A percentile compares a stretch with the other conserved stretches of the same genome.
phyloP scores from a whole-genome alignment of 92 coral and sea anemone species.

The Porites rus region DNA sequence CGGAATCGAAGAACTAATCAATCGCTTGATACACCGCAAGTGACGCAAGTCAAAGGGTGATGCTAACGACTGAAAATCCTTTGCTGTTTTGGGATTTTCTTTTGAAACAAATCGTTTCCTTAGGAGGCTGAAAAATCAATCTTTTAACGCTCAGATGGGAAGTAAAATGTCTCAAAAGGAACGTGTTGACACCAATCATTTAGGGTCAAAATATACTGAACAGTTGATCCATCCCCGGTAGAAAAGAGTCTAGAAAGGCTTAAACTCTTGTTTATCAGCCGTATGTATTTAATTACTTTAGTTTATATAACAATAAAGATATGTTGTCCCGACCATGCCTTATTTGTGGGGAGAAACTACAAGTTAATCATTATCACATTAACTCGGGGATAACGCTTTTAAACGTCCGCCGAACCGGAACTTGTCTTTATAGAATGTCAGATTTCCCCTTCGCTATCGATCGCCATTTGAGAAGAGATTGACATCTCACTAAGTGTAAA shows the following conservation, averaged over 20 bases:
- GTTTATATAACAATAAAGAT: neutral
- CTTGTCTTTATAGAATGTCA: neutral
- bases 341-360: neutral
- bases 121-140: neutral
- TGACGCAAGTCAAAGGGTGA: neutral
- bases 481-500: slow-evolving; percentile 53
- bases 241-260: no score
- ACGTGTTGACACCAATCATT: neutral
- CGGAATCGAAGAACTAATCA: neutral
- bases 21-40: neutral
- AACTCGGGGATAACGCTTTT: neutral
- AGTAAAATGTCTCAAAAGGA: neutral
- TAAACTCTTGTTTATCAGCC: neutral
- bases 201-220: neutral
- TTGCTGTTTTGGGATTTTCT: neutral
- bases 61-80: neutral
- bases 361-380: neutral
- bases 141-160: neutral
- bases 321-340: neutral
- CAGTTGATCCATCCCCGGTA: neutral
- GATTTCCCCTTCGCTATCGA: neutral
- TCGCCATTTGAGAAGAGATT: slow-evolving; percentile 26
- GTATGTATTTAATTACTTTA: neutral
- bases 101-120: no score
- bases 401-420: neutral